Percentiles rank a stretch among this genome's conserved stretches.
Conservation (phyloP, 2,888 invertebrate species). For the Melanophora roralis region DNA sequence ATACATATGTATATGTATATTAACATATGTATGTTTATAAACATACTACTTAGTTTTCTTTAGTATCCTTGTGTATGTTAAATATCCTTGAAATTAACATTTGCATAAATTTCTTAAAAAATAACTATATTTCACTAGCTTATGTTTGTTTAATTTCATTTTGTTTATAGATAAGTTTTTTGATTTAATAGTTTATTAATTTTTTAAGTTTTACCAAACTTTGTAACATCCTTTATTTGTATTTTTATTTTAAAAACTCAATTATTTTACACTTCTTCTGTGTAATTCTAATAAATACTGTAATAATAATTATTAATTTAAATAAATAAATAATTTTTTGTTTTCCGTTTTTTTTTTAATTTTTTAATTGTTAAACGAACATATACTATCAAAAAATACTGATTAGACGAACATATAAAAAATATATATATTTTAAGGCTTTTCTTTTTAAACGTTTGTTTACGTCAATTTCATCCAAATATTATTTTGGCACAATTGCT, state of each 20-base stretch:
- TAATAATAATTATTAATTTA: too few species aligned
- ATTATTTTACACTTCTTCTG: background rate
- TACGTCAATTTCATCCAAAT: too few species aligned
- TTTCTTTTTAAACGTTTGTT: too few species aligned
- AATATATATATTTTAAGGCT: too few species aligned
- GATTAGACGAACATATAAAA: too few species aligned
- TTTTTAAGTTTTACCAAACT: too few species aligned
- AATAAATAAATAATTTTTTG: background rate
- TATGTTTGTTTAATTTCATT: constrained; percentile 39
- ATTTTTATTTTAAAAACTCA: constrained; percentile 21
- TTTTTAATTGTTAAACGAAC: too few species aligned
- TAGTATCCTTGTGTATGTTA: too few species aligned
- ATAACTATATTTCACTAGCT: constrained; percentile 59
- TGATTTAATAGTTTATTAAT: constrained; percentile 26
- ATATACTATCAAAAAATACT: too few species aligned
- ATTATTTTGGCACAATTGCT: too few species aligned
- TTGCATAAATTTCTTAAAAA: constrained; percentile 52
- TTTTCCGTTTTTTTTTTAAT: background rate
- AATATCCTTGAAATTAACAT: too few species aligned
- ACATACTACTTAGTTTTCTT: too few species aligned
- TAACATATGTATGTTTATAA: constrained; percentile 13
- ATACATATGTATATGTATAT: constrained; percentile 8
- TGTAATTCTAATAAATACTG: background rate
- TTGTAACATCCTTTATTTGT: constrained; percentile 46
- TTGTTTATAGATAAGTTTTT: background rate